These are phyloP conservation scores for Festucalex cinctus DNA, from an alignment of 2,113 vertebrate species.

Conservation along the genomic window DNA sequence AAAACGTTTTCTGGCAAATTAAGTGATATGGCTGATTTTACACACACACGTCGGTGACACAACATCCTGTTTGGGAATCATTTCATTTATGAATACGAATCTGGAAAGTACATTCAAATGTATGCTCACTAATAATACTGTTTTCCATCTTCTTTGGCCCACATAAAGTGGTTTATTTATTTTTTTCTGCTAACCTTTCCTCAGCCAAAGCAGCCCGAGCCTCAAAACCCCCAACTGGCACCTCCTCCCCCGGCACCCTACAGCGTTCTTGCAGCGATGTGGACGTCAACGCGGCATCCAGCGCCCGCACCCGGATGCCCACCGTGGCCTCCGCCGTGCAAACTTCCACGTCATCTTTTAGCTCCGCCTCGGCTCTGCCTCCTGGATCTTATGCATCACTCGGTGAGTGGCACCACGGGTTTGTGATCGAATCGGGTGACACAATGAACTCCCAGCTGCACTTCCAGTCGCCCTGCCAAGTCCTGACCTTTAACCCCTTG, in stretches of 20 bases:
- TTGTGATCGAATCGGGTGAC: neutral
- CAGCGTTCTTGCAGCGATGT: slow-evolving; percentile 92
- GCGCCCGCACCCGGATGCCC: slow-evolving; percentile 76
- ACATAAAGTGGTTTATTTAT: neutral
- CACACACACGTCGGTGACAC: neutral
- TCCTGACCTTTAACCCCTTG: slow-evolving; percentile 43
- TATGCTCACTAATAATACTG: no score
- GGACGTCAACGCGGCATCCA: slow-evolving; percentile 84
- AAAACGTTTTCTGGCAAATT: neutral
- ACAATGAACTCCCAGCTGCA: neutral
- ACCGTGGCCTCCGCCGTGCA: slow-evolving; percentile 76
- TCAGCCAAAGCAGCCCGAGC: slow-evolving; percentile 59
- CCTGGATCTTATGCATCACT: slow-evolving; percentile 87
- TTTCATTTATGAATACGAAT: neutral
- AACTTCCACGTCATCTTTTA: slow-evolving; percentile 78
- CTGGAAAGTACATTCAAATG: no score
- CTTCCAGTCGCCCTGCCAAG: neutral
- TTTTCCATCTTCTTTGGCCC: neutral
- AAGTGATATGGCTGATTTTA: no score
- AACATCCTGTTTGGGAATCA: neutral
- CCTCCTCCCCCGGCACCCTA: slow-evolving; percentile 69
- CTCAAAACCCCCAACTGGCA: slow-evolving; percentile 40
- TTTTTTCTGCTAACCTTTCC: neutral
- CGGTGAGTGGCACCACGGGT: slow-evolving; percentile 66
- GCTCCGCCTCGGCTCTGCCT: slow-evolving; percentile 78